These are phyloP conservation scores for Sesia bembeciformis DNA, from an alignment of 2,888 invertebrate genomes.

Conservation along the genomic window DNA sequence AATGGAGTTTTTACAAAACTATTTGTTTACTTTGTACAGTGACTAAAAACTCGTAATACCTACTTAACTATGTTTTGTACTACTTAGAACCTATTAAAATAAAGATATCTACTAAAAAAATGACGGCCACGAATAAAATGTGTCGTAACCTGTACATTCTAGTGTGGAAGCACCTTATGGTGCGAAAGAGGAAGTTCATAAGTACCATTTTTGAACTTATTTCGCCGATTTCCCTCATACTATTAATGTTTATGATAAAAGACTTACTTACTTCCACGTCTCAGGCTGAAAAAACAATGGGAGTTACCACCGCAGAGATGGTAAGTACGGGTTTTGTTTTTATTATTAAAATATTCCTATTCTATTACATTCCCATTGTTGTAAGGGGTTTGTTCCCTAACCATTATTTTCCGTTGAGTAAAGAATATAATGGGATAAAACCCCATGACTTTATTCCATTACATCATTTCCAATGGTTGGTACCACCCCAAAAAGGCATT, in stretches of 20 bases:
- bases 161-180: conserved; percentile 37
- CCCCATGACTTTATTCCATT: too few species aligned
- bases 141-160: conserved; percentile 20
- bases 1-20: too few species aligned
- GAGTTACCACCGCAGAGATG: neutral
- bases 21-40: too few species aligned
- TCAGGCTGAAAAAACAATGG: neutral
- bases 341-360: too few species aligned
- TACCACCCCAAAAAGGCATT: too few species aligned
- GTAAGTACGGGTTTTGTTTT: neutral
- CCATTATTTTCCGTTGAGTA: too few species aligned
- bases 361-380: too few species aligned
- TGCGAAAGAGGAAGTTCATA: conserved; percentile 26
- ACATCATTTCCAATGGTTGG: too few species aligned
- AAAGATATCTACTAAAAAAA: neutral
- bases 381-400: too few species aligned
- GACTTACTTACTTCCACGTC: neutral
- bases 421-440: too few species aligned
- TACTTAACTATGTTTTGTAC: too few species aligned
- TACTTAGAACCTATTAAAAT: neutral
- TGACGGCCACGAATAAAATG: neutral
- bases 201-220: conserved; percentile 26
- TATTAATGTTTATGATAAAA: neutral
- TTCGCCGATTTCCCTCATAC: conserved; percentile 16
- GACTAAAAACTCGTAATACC: too few species aligned